phyloP scores from a whole-genome alignment of 2,797 vertebrate species.

The Enteromius argenteus region DNA sequence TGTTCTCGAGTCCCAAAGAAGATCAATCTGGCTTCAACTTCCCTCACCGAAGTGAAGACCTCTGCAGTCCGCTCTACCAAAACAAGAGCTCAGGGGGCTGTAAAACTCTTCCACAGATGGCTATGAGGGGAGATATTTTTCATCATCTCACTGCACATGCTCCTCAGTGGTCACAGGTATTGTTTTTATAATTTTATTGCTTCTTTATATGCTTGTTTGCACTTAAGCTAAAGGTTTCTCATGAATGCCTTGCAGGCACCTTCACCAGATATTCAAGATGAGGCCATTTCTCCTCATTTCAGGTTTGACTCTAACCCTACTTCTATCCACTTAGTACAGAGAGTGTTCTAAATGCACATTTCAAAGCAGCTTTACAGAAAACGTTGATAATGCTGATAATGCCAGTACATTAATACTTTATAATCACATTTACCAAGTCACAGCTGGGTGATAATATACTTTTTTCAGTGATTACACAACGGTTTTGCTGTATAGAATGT shows the following conservation, averaged over 20 bases:
- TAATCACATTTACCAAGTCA: background rate
- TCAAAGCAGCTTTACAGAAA: background rate
- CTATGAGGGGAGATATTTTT: conserved; percentile 45
- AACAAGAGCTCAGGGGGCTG: conserved; percentile 21
- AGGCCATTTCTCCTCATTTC: conserved; percentile 46
- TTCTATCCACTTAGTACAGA: background rate
- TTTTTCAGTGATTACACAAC: background rate
- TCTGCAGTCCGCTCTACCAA: conserved; percentile 50
- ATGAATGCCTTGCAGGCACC: conserved; percentile 20
- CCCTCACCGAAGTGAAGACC: conserved; percentile 45
- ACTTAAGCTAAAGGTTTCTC: background rate
- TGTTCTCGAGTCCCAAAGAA: conserved; percentile 46
- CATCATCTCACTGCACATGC: conserved; percentile 36
- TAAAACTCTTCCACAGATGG: conserved; percentile 43
- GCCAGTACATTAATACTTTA: too few relatives aligned
- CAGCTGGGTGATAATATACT: background rate
- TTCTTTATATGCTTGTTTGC: background rate
- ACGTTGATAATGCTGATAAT: background rate
- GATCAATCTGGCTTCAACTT: conserved; percentile 51
- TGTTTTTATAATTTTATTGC: background rate
- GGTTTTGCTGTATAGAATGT: background rate
- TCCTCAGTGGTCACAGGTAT: conserved; percentile 56
- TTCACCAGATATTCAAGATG: conserved; percentile 47
- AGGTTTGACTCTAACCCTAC: conserved; percentile 51
- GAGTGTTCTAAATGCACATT: background rate